Percentiles rank a stretch among this genome's conserved stretches.
These are phyloP conservation scores for Luperina nickerlii DNA, from an alignment of 2,888 invertebrate species.

Conservation along the genomic window DNA sequence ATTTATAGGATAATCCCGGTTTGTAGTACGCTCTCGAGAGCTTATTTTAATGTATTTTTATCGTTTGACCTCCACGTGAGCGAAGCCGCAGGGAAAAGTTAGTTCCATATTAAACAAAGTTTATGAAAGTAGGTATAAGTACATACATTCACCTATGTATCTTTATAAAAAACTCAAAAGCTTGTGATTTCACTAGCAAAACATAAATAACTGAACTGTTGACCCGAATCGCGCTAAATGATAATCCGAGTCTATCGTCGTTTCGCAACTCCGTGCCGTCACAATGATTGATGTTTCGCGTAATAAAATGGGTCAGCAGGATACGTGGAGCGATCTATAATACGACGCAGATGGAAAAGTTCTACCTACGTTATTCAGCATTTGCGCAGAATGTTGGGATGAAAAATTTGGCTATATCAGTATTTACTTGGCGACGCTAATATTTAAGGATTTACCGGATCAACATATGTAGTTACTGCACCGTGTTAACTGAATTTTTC, in stretches of 20 bases:
- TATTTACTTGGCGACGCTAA: not conserved
- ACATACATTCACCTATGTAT: not conserved
- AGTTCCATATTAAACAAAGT: not conserved
- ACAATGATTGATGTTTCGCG: constrained; percentile 50
- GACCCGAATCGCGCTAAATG: constrained; percentile 39
- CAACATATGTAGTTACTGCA: not conserved
- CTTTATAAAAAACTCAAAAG: constrained; percentile 1
- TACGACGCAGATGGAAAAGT: not conserved
- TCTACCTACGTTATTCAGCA: not conserved
- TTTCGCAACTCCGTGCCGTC: constrained; percentile 26
- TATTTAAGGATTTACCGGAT: not conserved
- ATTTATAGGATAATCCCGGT: not conserved
- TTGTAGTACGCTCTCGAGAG: not conserved
- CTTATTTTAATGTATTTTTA: not conserved
- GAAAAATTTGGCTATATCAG: not conserved
- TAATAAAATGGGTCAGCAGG: constrained; percentile 51
- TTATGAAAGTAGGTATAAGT: not conserved
- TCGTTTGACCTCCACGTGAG: not conserved
- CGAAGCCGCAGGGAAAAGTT: not conserved
- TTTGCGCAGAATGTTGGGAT: not conserved
- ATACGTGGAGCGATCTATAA: not conserved
- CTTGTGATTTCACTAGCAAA: constrained; percentile 20
- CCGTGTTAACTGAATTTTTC: not conserved
- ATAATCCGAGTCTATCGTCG: constrained; percentile 37
- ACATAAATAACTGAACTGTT: constrained; percentile 34